Evolutionary conservation across 1,140 invertebrate genomes (phyloP), one percentile per base, ranked within the genome.

Genomic region (Neoseiulus cucumeris): DNA sequence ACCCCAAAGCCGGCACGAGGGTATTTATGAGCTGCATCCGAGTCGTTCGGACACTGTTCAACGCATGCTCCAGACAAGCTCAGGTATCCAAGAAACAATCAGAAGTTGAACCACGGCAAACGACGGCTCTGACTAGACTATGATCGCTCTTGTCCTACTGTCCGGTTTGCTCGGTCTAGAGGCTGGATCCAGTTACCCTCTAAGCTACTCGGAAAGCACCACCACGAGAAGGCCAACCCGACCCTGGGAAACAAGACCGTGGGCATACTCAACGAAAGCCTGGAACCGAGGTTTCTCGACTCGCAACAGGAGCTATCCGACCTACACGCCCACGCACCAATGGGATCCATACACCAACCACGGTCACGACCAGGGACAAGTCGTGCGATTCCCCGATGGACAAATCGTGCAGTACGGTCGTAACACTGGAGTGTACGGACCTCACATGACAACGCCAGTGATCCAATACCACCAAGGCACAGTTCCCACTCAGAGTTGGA

Each of bases 271-370:
- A 33, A 59, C 51, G 17, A 59, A 59, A 25, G 51, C 51, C 2
- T 59, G 51, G 51, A 33, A 59, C 22, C 51, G 51, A 2, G 51
- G 51, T 20, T 59, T 59, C 51, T 59, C 51, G 1, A 59, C 51
- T 29, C 51, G 51, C 1, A 59, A 59, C 25, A 29, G 51, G 51
- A 59, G 51, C 51, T 59, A 59, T 25, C 51, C 51, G 51, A 59
- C 51, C 9, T 20, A 59, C 14, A 12, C 22, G 17, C 51, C 51
- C 1, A 59, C 51, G 14, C 51, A 20, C 4, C 51, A 59, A 59
- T 59, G 51, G 51, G 51, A 59, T 25, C 51, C 51, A 18, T 59
- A 59, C 51, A 25, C 33, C 17, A 59, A 59, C 51, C 51, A 59
- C n/a, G 51, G 51, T 14, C 51, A 59, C 22, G 51, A 59, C 14